Evolutionary conservation across 2,113 vertebrate genomes (phyloP), one percentile per base, ranked within the genome.

Genomic region (Podarcis muralis): DNA sequence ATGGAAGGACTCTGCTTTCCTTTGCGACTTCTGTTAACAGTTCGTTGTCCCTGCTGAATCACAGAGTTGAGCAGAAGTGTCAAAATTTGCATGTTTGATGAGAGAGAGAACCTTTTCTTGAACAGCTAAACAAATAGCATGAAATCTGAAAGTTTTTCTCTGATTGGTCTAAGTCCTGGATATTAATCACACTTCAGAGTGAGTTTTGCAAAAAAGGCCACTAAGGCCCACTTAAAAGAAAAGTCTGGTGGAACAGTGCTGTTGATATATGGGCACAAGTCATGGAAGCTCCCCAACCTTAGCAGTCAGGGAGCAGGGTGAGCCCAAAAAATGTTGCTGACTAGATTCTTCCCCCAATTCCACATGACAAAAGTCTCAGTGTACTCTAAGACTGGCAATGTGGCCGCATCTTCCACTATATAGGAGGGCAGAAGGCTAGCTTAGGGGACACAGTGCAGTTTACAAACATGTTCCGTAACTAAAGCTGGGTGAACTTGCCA

Each of bases 51-150:
- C 86, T 53, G 15, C n/a, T 65, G 53, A 82, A 57, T 65, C 16
- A 25, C n/a, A 74, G 3, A 81, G 69, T 69, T 32, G 71, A 85
- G 72, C 43, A 57, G 30, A 80, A 79, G 30, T 86, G 62, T 78
- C 12, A 20, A 65, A 69, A 59, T 81, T 57, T 87, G 68, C 86
- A 88, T 62, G 57, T 75, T 43, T 88, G 57, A 82, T 75, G 43
- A 66, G 35, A 65, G 57, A 16, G 6, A 32, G 57, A 82, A 72
- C 5, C 23, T 82, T 81, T 81, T 81, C 35, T 62, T n/a, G 69
- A 65, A 65, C 53, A 32, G 79, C 35, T 62, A 23, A 74, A 65
- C 18, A 62, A 81, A 72, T 80, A 32, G 53, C 23, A 62, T 22
- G 48, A 75, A 40, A 65, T 62, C 6, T 59, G 25, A 68, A 6